These are phyloP conservation scores for Caerostris extrusa DNA, from an alignment of 1,140 invertebrate species.

Conservation along the genomic window DNA sequence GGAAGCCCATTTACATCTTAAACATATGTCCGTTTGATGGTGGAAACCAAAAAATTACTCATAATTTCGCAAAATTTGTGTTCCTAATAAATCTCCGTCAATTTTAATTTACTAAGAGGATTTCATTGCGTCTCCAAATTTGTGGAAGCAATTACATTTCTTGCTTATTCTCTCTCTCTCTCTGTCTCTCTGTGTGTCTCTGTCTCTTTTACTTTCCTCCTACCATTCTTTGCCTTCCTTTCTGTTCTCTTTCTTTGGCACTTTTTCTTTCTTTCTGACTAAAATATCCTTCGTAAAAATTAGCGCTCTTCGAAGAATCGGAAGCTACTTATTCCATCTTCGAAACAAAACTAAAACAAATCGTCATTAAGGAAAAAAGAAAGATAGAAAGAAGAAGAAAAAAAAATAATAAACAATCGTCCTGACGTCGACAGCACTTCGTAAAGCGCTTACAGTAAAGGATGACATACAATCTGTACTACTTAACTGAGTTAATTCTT, in stretches of 20 bases:
- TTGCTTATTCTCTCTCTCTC: not conserved
- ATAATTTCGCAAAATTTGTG: conserved; percentile 55
- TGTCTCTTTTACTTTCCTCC: not conserved
- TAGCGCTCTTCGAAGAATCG: conserved; percentile 6
- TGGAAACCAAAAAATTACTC: conserved; percentile 51
- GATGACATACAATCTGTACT: conserved; percentile 61
- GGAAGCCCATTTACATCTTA: not conserved
- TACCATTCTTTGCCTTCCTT: not conserved
- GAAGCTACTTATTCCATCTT: conserved; percentile 44
- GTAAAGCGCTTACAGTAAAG: conserved; percentile 58
- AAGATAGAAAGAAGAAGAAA: not conserved
- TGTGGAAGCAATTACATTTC: conserved; percentile 69
- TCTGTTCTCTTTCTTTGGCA: not conserved
- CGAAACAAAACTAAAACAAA: conserved; percentile 56
- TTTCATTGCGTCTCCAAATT: conserved; percentile 64
- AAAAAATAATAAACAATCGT: conserved; percentile 52
- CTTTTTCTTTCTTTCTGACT: conserved; percentile 22
- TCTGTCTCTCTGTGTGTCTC: not conserved
- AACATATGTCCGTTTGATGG: not conserved
- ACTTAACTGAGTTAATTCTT: conserved; percentile 57
- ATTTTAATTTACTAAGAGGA: conserved; percentile 66
- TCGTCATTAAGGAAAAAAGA: conserved; percentile 43
- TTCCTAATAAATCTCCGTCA: conserved; percentile 65
- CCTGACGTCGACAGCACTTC: conserved; percentile 14
- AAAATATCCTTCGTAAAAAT: conserved; percentile 53